A percentile compares a stretch with the other conserved stretches of the same genome.
These are phyloP conservation scores for Megalops cyprinoides DNA, from an alignment of 2,797 vertebrate genomes.

Conservation along the genomic window DNA sequence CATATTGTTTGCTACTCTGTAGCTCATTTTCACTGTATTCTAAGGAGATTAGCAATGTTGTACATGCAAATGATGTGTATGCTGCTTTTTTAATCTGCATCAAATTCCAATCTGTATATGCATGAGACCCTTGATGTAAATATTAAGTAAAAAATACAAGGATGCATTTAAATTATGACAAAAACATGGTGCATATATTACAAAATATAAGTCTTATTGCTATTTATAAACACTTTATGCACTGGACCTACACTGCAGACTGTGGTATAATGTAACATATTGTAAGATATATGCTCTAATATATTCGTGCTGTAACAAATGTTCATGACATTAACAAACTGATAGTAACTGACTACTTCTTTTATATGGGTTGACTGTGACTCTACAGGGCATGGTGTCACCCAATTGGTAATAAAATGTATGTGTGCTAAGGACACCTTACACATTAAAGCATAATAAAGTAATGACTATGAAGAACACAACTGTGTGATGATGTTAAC, in stretches of 20 bases:
- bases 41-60: too few relatives aligned
- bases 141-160: not conserved
- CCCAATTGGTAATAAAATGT: not conserved
- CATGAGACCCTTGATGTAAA: not conserved
- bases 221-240: too few relatives aligned
- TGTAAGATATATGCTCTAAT: not conserved
- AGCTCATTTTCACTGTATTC: too few relatives aligned
- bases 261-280: not conserved
- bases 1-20: too few relatives aligned
- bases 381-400: not conserved
- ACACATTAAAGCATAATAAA: not conserved
- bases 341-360: not conserved
- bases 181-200: not conserved
- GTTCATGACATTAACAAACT: too few relatives aligned
- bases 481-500: slow-evolving; percentile 1
- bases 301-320: not conserved
- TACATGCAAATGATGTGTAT: too few relatives aligned
- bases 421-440: not conserved
- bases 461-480: not conserved
- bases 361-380: not conserved
- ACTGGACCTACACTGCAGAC: too few relatives aligned
- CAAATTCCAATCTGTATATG: too few relatives aligned
- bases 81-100: too few relatives aligned
- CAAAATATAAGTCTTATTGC: too few relatives aligned
- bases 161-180: not conserved